Base-by-base conservation (phyloP, 2,888 invertebrate species). In the Electrophaes corylata region DNA sequence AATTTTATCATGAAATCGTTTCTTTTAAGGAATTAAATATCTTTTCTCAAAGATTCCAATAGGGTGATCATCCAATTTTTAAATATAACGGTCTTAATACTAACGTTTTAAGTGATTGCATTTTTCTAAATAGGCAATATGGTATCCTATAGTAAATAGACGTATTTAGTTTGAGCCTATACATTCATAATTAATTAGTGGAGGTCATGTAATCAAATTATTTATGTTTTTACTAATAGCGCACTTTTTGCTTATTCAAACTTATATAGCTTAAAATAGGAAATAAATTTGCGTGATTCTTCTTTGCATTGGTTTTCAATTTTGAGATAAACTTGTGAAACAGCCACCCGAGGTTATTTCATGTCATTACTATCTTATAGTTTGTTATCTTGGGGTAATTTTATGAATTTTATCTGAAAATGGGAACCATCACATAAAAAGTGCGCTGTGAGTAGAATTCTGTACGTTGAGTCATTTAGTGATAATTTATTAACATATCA, bases 401-500 rank as follows among this genome's bases (percentile, higher is more conserved):
- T 10, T 12, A 4, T 12, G 11, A 8, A 29, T 23, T 4, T 4
- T 19, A 33, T 51, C 35, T 35, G 4, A 31, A 6, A 41, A 41
- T 19, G 12, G 11, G 12, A 11, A 37, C 18, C 39, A 26, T 0
- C 2, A 37, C 4, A 31, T 14, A 16, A 33, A 47, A 49, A 52
- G 39, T 45, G 57, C 60, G 59, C 52, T 68, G 57, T 73, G 64
- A 62, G 64, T 69, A 61, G 49, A 62, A 64, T 46, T 1, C 8
- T 53, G 53, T 67, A 66, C 59, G 73, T 78, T 72, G 67, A 63
- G 57, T 76, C 74, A 72, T 78, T 72, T 78, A 79, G 76, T 81
- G 74, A 79, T 86, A 86, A 49, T 80, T 78, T 81, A 76, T 78
- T 75, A 62, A 91, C 90, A 89, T 90, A 90, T 89, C 89, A 90